Percentiles rank a stretch among this genome's conserved stretches.
These are phyloP conservation scores for Scytalopus superciliaris DNA, from an alignment of 2,113 vertebrate species.

Conservation along the genomic window DNA sequence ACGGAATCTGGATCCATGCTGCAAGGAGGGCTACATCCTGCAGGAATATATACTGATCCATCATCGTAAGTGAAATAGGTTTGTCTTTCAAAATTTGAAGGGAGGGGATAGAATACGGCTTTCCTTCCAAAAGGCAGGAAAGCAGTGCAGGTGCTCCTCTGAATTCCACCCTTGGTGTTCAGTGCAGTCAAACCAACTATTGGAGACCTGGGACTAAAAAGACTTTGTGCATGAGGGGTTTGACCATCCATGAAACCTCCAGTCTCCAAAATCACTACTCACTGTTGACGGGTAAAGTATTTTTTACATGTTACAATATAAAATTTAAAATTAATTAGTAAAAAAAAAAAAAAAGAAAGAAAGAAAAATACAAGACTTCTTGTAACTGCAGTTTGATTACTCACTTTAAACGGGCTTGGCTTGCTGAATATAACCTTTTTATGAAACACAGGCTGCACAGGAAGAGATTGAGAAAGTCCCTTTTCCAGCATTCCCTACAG, in stretches of 20 bases:
- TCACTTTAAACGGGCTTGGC: neutral
- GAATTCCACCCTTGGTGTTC: neutral
- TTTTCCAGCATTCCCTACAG: neutral
- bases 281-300: neutral
- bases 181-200: neutral
- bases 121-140: neutral
- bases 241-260: neutral
- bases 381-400: neutral
- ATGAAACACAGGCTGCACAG: neutral
- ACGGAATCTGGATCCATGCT: neutral
- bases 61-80: neutral
- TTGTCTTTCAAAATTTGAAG: neutral
- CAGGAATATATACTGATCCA: neutral
- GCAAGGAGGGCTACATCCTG: neutral
- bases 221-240: neutral
- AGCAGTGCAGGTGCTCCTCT: neutral
- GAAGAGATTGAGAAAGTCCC: neutral
- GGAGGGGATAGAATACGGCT: neutral
- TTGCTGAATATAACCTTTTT: neutral
- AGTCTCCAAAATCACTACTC: neutral
- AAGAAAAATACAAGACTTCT: neutral
- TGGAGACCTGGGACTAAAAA: neutral
- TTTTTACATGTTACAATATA: neutral
- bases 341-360: neutral
- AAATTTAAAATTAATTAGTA: neutral